phyloP scores from a whole-genome alignment of 23 tunicate species.

The Halocynthia roretzi region DNA sequence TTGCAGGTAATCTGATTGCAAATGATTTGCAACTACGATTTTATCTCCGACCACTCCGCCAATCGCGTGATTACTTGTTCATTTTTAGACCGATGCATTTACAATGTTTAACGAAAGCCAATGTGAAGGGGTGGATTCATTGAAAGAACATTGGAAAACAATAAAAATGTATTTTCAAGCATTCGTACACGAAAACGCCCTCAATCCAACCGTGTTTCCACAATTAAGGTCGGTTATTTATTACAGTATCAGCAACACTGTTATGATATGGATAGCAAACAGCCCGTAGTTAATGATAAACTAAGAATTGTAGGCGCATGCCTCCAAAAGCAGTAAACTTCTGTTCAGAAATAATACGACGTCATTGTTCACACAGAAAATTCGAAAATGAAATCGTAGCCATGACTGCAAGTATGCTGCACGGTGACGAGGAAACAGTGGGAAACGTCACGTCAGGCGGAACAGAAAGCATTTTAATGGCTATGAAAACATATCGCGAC shows the following conservation, averaged over 20 bases:
- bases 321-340: no score
- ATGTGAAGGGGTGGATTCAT: constrained; percentile 10
- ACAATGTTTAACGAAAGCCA: constrained; percentile 48
- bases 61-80: background rate
- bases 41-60: no score
- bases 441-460: constrained; percentile 99
- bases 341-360: no score
- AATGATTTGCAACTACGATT: no score
- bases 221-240: constrained; percentile 39
- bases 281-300: no score
- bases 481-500: constrained; percentile 86
- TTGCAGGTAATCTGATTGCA: constrained; percentile 40
- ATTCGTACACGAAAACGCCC: constrained; percentile 94
- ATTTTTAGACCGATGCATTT: constrained; percentile 76
- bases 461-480: constrained; percentile 88
- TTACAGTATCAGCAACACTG: no score
- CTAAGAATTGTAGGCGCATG: no score
- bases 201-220: constrained; percentile 80
- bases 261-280: no score
- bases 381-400: constrained; percentile 92
- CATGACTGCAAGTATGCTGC: constrained; percentile 91
- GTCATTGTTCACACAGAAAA: constrained; percentile 32
- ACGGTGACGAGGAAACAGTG: constrained; percentile 71
- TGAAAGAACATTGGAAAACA: constrained; percentile 22
- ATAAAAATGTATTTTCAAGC: constrained; percentile 65